These are phyloP conservation scores for Aproaerema taeniolella DNA, from an alignment of 2,888 invertebrate genomes.

Conservation along the genomic window DNA sequence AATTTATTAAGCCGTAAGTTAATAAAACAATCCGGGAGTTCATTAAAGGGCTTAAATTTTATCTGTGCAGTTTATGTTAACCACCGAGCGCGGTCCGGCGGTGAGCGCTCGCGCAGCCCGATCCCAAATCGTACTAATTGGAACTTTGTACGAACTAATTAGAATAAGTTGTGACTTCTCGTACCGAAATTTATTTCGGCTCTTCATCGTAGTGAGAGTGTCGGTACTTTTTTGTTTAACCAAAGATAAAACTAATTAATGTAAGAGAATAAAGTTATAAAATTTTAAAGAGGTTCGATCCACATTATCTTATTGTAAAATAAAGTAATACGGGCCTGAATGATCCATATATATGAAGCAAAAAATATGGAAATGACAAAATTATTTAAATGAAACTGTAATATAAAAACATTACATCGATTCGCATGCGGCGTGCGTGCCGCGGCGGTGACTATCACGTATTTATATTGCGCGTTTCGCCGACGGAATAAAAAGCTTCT, in stretches of 20 bases:
- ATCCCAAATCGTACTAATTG: constrained; percentile 61
- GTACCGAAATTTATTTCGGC: constrained; percentile 40
- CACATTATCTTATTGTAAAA: constrained; percentile 6
- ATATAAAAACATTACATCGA: constrained; percentile 35
- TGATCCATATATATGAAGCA: constrained; percentile 12
- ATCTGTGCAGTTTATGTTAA: constrained; percentile 63
- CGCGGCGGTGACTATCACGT: constrained; percentile 30
- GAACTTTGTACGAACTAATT: constrained; percentile 61
- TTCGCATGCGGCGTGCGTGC: constrained; percentile 34
- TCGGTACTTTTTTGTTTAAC: constrained; percentile 21
- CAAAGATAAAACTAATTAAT: constrained; percentile 14
- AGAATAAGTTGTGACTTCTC: constrained; percentile 47
- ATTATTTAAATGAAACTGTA: constrained; percentile 23
- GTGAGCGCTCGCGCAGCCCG: constrained; percentile 38
- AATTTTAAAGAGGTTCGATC: too few relatives aligned
- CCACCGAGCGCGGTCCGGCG: constrained; percentile 38
- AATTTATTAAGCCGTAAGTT: constrained; percentile 50
- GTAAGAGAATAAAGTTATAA: constrained; percentile 7
- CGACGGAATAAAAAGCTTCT: constrained; percentile 29
- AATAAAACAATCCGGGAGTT: constrained; percentile 58
- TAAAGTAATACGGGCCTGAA: constrained; percentile 9
- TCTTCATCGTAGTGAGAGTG: constrained; percentile 35
- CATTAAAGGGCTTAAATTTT: constrained; percentile 66
- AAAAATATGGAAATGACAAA: constrained; percentile 13
- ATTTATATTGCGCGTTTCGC: constrained; percentile 38